These are phyloP conservation scores for Bradysia coprophila DNA, from an alignment of 1,140 invertebrate species.

Conservation along the genomic window DNA sequence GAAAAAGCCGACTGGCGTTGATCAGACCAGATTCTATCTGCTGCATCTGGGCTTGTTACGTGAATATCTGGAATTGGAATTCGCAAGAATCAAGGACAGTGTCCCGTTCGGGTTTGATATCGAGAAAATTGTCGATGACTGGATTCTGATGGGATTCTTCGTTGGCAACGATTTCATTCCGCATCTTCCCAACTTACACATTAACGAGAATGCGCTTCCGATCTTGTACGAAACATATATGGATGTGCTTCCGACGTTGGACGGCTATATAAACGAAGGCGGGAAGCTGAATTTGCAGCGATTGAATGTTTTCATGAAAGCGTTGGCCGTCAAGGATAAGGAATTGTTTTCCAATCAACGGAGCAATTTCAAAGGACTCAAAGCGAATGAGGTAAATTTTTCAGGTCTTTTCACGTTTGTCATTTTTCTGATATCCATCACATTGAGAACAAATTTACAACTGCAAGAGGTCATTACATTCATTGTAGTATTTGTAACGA, in stretches of 20 bases:
- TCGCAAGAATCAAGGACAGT: conserved; percentile 42
- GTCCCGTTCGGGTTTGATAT: conserved; percentile 58
- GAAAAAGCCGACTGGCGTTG: conserved; percentile 43
- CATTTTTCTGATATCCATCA: too few relatives aligned
- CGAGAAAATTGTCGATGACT: conserved; percentile 55
- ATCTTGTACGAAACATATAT: conserved; percentile 79
- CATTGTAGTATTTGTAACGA: too few relatives aligned
- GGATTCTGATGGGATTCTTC: conserved; percentile 87
- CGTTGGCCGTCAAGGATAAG: conserved; percentile 57
- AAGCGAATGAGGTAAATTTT: too few relatives aligned
- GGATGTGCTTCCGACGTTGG: conserved; percentile 62
- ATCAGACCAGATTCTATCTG: conserved; percentile 84
- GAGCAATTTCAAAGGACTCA: too few relatives aligned
- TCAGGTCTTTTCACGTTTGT: too few relatives aligned
- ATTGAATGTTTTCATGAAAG: conserved; percentile 74
- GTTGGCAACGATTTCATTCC: conserved; percentile 97
- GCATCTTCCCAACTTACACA: conserved; percentile 83
- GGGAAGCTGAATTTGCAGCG: conserved; percentile 67
- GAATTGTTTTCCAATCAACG: too few relatives aligned
- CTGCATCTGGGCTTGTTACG: conserved; percentile 80
- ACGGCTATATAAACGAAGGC: conserved; percentile 77
- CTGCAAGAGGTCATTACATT: too few relatives aligned
- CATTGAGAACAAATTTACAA: too few relatives aligned
- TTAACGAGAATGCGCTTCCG: conserved; percentile 72
- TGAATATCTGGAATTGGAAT: conserved; percentile 88